Evolutionary conservation across 2,797 vertebrate genomes (phyloP).

Genomic region (Anomalospiza imberbis): DNA sequence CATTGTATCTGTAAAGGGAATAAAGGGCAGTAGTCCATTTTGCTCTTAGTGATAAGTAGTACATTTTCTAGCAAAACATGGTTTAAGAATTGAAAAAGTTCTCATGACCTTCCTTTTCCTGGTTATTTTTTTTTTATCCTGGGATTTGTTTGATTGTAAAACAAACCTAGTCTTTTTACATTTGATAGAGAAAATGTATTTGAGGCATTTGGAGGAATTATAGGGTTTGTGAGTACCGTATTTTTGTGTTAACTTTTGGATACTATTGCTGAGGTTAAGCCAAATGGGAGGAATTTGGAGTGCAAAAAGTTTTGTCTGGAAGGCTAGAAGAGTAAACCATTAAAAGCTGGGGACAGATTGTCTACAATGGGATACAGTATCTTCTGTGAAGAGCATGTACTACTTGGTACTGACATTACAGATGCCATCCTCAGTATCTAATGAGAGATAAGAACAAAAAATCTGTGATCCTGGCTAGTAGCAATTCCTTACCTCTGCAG

Average conservation of each 20-base stretch:
- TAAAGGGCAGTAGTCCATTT: background rate
- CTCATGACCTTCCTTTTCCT: background rate
- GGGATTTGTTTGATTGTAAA: background rate
- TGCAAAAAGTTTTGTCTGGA: constrained; percentile 32
- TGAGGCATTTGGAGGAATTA: background rate
- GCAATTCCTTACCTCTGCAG: background rate
- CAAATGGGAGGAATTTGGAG: constrained; percentile 34
- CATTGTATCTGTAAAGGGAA: background rate
- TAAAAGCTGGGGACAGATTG: background rate
- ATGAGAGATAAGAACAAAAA: constrained; percentile 4
- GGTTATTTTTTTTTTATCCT: background rate
- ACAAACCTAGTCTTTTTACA: background rate
- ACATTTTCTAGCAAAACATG: background rate
- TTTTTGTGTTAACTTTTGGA: constrained; percentile 35
- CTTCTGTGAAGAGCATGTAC: background rate
- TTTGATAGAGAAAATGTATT: background rate
- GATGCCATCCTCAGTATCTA: background rate
- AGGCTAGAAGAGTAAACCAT: constrained; percentile 31
- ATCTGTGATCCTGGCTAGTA: background rate
- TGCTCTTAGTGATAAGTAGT: background rate
- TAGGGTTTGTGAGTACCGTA: background rate
- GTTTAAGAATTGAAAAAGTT: background rate
- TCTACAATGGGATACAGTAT: background rate
- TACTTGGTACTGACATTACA: background rate
- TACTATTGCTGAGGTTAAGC: constrained; percentile 19